Conservation (phyloP, 2,113 vertebrate genomes). For the Rhadina sibilatrix region DNA sequence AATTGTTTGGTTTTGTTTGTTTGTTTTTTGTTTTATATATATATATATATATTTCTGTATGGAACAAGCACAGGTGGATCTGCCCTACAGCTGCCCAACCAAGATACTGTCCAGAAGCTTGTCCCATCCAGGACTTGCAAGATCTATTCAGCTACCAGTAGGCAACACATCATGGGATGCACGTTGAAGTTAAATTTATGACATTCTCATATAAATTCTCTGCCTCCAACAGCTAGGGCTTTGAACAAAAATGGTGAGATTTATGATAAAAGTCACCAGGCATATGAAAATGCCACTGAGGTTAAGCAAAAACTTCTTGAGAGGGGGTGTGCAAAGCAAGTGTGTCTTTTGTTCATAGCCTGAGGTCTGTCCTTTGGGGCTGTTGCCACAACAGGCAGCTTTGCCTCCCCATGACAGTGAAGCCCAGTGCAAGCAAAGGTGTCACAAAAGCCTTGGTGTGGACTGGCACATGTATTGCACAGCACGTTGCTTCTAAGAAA, state of each 20-base stretch:
- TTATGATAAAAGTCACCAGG: not conserved
- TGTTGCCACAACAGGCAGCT: not conserved
- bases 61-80: not conserved
- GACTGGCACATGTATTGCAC: fast-evolving
- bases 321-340: not conserved
- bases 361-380: not conserved
- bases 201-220: not conserved
- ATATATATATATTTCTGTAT: not conserved
- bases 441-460: not conserved
- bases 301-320: not conserved
- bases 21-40: too few species aligned
- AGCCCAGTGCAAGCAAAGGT: not conserved
- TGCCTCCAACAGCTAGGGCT: not conserved
- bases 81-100: not conserved
- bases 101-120: not conserved
- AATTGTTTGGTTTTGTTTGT: too few species aligned
- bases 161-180: not conserved
- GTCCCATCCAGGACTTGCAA: not conserved
- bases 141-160: not conserved
- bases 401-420: not conserved
- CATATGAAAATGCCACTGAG: not conserved
- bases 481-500: fast-evolving
- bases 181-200: not conserved
- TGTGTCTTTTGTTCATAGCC: not conserved
- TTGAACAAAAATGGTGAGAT: not conserved